Evolutionary conservation across 2,888 invertebrate genomes (phyloP).

Genomic region (Yponomeuta evonymella): DNA sequence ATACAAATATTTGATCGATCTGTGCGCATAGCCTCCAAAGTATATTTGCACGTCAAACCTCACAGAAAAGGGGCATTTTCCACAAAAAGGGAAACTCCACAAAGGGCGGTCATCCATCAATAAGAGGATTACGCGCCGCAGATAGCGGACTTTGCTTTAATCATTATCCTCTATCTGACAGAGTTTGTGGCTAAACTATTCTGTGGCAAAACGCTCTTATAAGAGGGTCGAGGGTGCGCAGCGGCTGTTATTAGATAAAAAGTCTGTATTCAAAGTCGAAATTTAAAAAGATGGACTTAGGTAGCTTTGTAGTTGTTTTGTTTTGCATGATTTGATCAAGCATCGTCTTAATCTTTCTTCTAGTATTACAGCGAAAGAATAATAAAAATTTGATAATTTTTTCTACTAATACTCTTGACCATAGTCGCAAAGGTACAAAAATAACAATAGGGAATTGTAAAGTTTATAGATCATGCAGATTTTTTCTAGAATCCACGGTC

Average conservation of each 20-base stretch:
- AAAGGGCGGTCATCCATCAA: conserved; percentile 64
- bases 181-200: neutral
- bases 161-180: conserved; percentile 35
- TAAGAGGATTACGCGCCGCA: conserved; percentile 43
- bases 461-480: neutral
- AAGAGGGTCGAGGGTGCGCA: neutral
- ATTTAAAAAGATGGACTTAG: neutral
- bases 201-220: neutral
- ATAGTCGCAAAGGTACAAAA: too few relatives aligned
- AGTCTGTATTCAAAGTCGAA: neutral
- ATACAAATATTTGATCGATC: neutral
- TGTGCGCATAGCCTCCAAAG: neutral
- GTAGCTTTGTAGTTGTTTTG: neutral
- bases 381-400: too few relatives aligned
- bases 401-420: too few relatives aligned
- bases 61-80: conserved; percentile 33
- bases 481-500: neutral
- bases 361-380: neutral
- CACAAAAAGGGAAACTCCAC: conserved; percentile 46
- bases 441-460: too few relatives aligned
- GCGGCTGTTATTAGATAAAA: neutral
- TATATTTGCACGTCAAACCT: neutral
- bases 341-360: neutral
- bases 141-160: conserved; percentile 41
- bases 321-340: neutral